These are phyloP conservation scores for Oncorhynchus nerka DNA, from an alignment of 2,113 vertebrate genomes.

Conservation along the genomic window DNA sequence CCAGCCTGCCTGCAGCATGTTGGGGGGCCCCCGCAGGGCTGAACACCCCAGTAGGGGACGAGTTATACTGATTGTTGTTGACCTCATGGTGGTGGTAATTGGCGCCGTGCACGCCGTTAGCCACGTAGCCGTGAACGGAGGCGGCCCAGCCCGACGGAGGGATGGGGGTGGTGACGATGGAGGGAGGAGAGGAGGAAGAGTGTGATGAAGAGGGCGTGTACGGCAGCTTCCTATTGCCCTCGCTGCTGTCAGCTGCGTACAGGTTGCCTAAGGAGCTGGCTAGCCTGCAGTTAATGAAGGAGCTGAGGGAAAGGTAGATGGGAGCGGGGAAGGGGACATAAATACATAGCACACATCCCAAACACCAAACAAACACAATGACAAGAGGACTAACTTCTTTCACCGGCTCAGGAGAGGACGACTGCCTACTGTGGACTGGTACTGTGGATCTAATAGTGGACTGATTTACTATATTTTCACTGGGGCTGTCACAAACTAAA, in stretches of 20 bases:
- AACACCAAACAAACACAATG: neutral
- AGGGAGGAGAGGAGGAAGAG: constrained; percentile 50
- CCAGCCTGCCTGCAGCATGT: constrained; percentile 30
- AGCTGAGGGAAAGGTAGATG: constrained; percentile 59
- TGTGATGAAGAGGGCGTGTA: constrained; percentile 46
- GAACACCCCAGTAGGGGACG: constrained; percentile 47
- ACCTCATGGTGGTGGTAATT: constrained; percentile 76
- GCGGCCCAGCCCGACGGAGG: constrained; percentile 62
- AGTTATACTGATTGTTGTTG: constrained; percentile 84
- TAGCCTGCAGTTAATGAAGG: constrained; percentile 83
- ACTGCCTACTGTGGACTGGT: no score
- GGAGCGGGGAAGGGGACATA: neutral
- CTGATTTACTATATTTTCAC: no score
- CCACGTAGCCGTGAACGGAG: constrained; percentile 59
- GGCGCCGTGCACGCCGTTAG: constrained; percentile 66
- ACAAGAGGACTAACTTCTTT: neutral
- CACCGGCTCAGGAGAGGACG: no score
- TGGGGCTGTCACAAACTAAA: no score
- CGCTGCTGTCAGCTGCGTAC: constrained; percentile 74
- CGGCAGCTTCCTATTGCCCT: constrained; percentile 69
- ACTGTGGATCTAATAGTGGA: no score
- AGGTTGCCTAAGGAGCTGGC: constrained; percentile 92
- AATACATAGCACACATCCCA: constrained; percentile 21
- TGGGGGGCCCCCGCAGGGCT: constrained; percentile 53
- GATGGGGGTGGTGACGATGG: constrained; percentile 56